Base-by-base conservation (phyloP, 1,140 invertebrate genomes). In the Drosophila rufa region DNA sequence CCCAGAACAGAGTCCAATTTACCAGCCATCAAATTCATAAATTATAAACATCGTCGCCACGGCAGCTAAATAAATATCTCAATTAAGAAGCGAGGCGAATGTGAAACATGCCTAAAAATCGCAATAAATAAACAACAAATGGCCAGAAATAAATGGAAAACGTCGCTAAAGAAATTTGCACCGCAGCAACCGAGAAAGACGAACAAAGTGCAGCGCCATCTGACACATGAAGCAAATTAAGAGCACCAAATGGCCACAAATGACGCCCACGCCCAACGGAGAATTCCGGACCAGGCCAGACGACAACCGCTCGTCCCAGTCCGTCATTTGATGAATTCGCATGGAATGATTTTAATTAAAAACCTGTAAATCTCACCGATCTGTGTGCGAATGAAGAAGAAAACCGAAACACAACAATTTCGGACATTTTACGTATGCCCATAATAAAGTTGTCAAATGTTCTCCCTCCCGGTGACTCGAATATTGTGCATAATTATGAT, bases 301-400 rank as follows among this genome's bases (percentile, higher is more conserved):
- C 57, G 58, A 50, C 76, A 17, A 36, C 9, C 33, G 33, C 33
- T 36, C 51, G 12, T 19, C 19, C 36, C 4, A 69, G 58, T 62
- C 45, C 38, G 61, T 77, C 74, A 74, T 56, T 77, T 87, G 84
- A 87, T 78, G 61, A 80, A 87, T 87, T 78, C 65, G 57, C 46
- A 70, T 87, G 73, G 61, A 87, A 87, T 87, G 79, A 90, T 82
- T 90, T 90, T 85, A 90, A 90, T 90, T 90, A 90, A 90, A 90
- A 90, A 73, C 79, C 86, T 90, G 85, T 90, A 90, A 90, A 85
- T 87, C 83, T 82, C 22, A 50, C 33, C 25, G 38, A 36, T 53
- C 36, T 22, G 19, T 55, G 51, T 40, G 12, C 30, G 50, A 19
- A 53, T 17, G 17, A 42, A 27, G 33, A 38, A 67, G 8, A 62